Base-by-base conservation (phyloP, 37 sponge, comb jelly and placozoan species). In the Beroe forskalii region DNA sequence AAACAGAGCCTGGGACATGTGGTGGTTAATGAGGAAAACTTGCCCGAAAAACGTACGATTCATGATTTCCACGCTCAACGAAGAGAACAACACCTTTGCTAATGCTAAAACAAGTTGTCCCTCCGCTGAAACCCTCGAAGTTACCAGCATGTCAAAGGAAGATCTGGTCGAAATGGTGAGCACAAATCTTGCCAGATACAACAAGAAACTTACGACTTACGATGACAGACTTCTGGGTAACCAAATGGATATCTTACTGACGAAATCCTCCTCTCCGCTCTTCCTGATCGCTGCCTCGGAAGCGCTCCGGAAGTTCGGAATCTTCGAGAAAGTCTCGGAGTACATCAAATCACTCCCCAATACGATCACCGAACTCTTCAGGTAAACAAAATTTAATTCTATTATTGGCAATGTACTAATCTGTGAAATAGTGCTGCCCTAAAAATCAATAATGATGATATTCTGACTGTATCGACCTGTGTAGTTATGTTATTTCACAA, bases 91-190 rank as follows among this genome's bases (percentile, higher is more conserved):
- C 1, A 80, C 86, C 19, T 80, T 38, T 37, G 30, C 27, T 1
- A 80, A 80, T 30, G 86, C 86, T 25, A 40, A 38, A 30, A 43
- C 27, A 0, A 9, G 38, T 2, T 80, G 86, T 41, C 36, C 36
- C 1, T 17, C 27, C 60, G 36, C 86, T 9, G 2, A 4, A n/a
- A 33, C 60, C 2, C 27, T 80, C 3, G 55, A 43, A 42, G 86
- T 80, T 1, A 42, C 86, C 2, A 20, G 12, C 22, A 80, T 80
- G 86, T 41, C 48, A 24, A 40, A 42, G 25, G 86, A 44, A 27
- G 86, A 80, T 41, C 60, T 80, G 86, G 60, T 25, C 1, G 86
- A 80, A 20, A 80, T 80, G 86, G 60, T 80, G 25, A 80, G 55
- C 4, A 44, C 28, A 40, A 80, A 22, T 24, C 86, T 80, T n/a